A percentile compares a stretch with the other conserved stretches of the same genome.
Conservation (phyloP, 2,797 vertebrate genomes). For the Oreonectes daqikongensis region DNA sequence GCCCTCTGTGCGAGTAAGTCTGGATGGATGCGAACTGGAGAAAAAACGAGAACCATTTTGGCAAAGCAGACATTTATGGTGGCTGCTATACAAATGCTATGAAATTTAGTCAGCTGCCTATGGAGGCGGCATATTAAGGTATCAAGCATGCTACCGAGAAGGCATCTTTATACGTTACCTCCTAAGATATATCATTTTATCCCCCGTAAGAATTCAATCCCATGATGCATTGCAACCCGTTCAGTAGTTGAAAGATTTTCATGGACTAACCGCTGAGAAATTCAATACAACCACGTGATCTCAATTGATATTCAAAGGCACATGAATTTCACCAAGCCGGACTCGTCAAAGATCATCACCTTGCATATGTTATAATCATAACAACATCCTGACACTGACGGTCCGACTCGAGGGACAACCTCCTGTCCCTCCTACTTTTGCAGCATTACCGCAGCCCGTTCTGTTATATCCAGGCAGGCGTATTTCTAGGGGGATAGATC, state of each 20-base stretch:
- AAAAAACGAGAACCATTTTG: slow-evolving; percentile 36
- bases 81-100: slow-evolving; percentile 9
- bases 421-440: background rate
- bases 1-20: slow-evolving; percentile 27
- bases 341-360: slow-evolving; percentile 1
- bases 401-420: slow-evolving; percentile 11
- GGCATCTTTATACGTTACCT: background rate
- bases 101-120: background rate
- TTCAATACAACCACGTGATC: background rate
- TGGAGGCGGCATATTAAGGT: background rate
- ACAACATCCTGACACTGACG: slow-evolving; percentile 9
- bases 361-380: slow-evolving; percentile 31
- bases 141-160: background rate
- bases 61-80: slow-evolving; percentile 37
- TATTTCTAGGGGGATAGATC: slow-evolving; percentile 28
- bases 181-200: background rate
- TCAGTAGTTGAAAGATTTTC: background rate
- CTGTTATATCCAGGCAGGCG: background rate
- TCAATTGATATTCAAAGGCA: background rate
- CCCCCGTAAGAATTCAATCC: background rate
- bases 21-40: no score
- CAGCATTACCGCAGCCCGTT: slow-evolving; percentile 4
- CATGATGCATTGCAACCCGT: background rate
- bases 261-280: background rate
- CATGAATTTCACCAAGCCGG: background rate